A percentile compares a stretch with the other conserved stretches of the same genome.
phyloP scores from a whole-genome alignment of 2,797 vertebrate species.

The Nannoperca obscura region DNA sequence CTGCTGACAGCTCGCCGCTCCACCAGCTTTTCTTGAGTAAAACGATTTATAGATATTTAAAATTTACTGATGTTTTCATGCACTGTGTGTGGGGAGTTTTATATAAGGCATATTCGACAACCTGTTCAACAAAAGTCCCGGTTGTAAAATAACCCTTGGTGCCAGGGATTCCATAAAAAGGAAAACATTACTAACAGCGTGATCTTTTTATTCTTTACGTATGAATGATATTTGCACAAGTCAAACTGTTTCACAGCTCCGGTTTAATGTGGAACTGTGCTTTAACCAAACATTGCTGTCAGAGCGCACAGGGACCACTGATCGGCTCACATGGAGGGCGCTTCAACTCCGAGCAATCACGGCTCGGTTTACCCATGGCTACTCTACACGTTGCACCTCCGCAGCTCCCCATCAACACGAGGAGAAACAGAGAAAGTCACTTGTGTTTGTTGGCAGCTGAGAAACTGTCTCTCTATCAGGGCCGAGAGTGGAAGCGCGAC shows the following conservation, averaged over 20 bases:
- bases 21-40: slow-evolving; percentile 89
- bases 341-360: slow-evolving; percentile 58
- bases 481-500: slow-evolving; percentile 41
- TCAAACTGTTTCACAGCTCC: slow-evolving; percentile 63
- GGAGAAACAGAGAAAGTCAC: slow-evolving; percentile 59
- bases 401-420: slow-evolving; percentile 60
- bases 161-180: slow-evolving; percentile 80
- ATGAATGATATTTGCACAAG: slow-evolving; percentile 64
- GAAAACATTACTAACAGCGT: slow-evolving; percentile 64
- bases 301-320: slow-evolving; percentile 26
- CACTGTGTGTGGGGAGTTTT: slow-evolving; percentile 78
- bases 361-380: slow-evolving; percentile 68
- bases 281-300: slow-evolving; percentile 54
- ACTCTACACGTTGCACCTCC: slow-evolving; percentile 57
- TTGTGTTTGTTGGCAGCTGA: slow-evolving; percentile 71
- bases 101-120: slow-evolving; percentile 84
- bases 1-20: slow-evolving; percentile 89
- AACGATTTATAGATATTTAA: slow-evolving; percentile 93
- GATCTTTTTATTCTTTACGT: slow-evolving; percentile 47
- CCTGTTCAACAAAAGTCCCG: slow-evolving; percentile 57
- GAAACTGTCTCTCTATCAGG: slow-evolving; percentile 58
- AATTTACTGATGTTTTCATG: slow-evolving; percentile 90
- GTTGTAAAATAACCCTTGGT: slow-evolving; percentile 73
- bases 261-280: slow-evolving; percentile 54
- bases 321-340: slow-evolving; percentile 61